A percentile compares a stretch with the other conserved stretches of the same genome.
These are phyloP conservation scores for Steinernema carpocapsae DNA, from an alignment of 2,888 invertebrate genomes.

Conservation along the genomic window DNA sequence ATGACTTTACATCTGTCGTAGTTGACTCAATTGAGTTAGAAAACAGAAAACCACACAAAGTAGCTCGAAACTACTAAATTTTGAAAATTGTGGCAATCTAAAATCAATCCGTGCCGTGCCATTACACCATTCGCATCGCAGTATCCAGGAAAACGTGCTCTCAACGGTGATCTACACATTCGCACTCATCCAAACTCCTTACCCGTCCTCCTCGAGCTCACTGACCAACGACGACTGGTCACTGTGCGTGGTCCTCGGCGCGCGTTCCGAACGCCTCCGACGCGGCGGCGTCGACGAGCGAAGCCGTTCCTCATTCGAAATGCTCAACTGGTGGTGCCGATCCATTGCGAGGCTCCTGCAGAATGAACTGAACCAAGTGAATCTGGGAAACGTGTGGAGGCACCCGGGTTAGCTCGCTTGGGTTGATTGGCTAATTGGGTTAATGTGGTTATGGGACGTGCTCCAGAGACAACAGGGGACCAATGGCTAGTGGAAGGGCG, in stretches of 20 bases:
- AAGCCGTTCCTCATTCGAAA: background rate
- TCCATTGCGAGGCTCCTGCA: constrained; percentile 25
- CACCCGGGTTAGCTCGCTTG: too few relatives aligned
- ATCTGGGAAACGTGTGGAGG: too few relatives aligned
- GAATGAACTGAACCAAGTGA: background rate
- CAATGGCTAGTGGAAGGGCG: background rate
- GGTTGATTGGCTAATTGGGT: too few relatives aligned
- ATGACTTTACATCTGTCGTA: too few relatives aligned
- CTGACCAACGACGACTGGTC: background rate
- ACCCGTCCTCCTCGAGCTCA: constrained; percentile 3
- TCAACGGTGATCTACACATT: background rate
- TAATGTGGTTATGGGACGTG: background rate
- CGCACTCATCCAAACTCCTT: background rate
- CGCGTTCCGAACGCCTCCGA: constrained; percentile 15
- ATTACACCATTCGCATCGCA: too few relatives aligned
- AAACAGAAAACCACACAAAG: too few relatives aligned
- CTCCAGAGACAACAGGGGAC: background rate
- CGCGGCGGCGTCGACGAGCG: constrained; percentile 24
- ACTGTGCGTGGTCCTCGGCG: constrained; percentile 3
- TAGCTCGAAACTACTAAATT: too few relatives aligned
- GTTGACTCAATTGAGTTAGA: too few relatives aligned
- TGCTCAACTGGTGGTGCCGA: background rate
- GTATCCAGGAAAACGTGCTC: too few relatives aligned
- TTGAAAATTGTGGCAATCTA: too few relatives aligned
- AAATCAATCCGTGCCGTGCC: too few relatives aligned